Percentiles rank a stretch among this genome's conserved stretches.
Conservation (phyloP, 2,113 vertebrate genomes). For the Leptodactylus fuscus region DNA sequence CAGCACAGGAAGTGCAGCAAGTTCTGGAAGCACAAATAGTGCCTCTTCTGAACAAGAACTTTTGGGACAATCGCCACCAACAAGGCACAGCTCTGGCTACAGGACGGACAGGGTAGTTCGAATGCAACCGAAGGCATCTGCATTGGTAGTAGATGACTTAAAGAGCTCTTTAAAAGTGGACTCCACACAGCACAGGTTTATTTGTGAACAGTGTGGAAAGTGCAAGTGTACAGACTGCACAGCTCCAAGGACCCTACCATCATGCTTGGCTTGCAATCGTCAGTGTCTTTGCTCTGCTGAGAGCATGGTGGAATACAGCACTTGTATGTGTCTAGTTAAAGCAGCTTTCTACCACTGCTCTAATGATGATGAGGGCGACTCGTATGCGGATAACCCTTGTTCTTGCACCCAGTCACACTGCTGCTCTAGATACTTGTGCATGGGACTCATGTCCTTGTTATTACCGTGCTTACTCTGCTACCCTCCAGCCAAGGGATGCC, state of each 20-base stretch:
- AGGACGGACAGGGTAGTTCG: constrained; percentile 79
- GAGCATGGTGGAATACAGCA: constrained; percentile 92
- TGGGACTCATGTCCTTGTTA: constrained; percentile 89
- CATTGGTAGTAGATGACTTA: constrained; percentile 79
- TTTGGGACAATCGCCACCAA: constrained; percentile 81
- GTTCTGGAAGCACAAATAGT: constrained; percentile 88
- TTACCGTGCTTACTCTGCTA: constrained; percentile 97
- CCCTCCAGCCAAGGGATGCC: constrained; percentile 89
- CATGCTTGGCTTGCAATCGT: constrained; percentile 89
- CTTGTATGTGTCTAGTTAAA: constrained; percentile 97
- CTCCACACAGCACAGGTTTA: constrained; percentile 86
- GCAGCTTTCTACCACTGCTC: constrained; percentile 98
- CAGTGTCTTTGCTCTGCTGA: constrained; percentile 94
- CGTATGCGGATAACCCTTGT: constrained; percentile 93
- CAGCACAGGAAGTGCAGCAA: constrained; percentile 92
- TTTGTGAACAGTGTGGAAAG: constrained; percentile 93
- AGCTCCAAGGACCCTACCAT: constrained; percentile 87
- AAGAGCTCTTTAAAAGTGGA: constrained; percentile 85
- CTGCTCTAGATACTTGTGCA: constrained; percentile 94
- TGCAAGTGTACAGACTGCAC: constrained; percentile 95
- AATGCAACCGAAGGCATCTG: constrained; percentile 87
- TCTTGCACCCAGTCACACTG: constrained; percentile 93
- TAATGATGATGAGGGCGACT: constrained; percentile 93
- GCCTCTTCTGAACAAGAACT: constrained; percentile 93
- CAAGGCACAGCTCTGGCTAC: constrained; percentile 71